These are phyloP conservation scores for Lasioglossum malachurum DNA, from an alignment of 2,888 invertebrate species.

Conservation along the genomic window DNA sequence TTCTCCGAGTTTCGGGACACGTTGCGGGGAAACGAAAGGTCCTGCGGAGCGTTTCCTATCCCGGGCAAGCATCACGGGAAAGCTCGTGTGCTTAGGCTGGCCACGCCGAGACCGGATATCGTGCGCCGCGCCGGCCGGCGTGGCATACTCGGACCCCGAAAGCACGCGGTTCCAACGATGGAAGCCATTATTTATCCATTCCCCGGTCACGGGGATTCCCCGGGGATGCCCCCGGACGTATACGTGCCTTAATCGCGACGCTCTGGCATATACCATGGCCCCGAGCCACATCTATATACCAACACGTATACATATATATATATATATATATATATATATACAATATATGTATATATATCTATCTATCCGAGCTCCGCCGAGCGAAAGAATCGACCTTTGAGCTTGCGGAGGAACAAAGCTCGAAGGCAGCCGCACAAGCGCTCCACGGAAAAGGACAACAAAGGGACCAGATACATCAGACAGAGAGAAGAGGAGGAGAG, in stretches of 20 bases:
- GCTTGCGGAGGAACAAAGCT: conserved; percentile 53
- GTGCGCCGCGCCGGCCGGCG: conserved; percentile 23
- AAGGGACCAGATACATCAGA: conserved; percentile 26
- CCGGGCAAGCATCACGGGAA: conserved; percentile 49
- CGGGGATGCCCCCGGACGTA: conserved; percentile 71
- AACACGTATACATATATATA: neutral
- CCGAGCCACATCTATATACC: conserved; percentile 11
- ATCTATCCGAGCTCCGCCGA: conserved; percentile 30
- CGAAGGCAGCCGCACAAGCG: conserved; percentile 12
- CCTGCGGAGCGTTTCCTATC: conserved; percentile 39
- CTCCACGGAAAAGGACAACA: conserved; percentile 33
- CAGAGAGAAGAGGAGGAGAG: neutral
- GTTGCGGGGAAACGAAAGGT: conserved; percentile 47
- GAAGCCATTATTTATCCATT: conserved; percentile 81
- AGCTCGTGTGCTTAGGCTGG: conserved; percentile 57
- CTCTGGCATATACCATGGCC: conserved; percentile 60
- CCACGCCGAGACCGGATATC: conserved; percentile 31
- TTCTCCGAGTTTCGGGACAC: conserved; percentile 23
- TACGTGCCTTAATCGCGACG: conserved; percentile 79
- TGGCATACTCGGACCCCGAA: conserved; percentile 28
- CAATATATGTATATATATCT: neutral
- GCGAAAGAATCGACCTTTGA: conserved; percentile 68
- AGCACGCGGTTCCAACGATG: conserved; percentile 56
- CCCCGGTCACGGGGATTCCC: conserved; percentile 78
- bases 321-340: no score